Evolutionary conservation across 2,113 vertebrate genomes (phyloP).

Genomic region (Psilopsiagon aymara): DNA sequence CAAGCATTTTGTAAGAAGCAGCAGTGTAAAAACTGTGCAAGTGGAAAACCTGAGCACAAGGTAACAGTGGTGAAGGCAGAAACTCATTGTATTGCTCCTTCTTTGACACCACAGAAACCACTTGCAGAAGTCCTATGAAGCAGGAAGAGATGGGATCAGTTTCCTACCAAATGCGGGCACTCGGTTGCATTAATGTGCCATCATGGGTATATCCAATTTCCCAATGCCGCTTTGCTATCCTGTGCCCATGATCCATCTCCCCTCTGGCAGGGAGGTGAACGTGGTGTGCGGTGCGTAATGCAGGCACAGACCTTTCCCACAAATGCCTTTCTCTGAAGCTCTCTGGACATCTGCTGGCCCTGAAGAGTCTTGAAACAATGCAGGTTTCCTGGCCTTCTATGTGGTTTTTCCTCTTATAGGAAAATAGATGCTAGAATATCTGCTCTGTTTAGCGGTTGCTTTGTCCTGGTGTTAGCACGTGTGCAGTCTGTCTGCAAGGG

Average conservation of each 20-base stretch:
- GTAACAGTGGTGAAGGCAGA: not conserved
- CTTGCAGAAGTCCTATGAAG: not conserved
- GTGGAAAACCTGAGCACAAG: not conserved
- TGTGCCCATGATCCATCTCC: not conserved
- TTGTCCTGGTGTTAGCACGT: not conserved
- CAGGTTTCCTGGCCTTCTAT: not conserved
- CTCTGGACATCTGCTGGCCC: conserved; percentile 33
- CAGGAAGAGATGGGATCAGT: not conserved
- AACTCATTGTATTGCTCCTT: not conserved
- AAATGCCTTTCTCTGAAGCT: not conserved
- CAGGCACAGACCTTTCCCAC: conserved; percentile 27
- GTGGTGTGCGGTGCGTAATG: accelerated
- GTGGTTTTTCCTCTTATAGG: conserved; percentile 48
- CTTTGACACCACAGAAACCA: not conserved
- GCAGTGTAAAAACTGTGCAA: not conserved
- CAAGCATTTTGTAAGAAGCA: not conserved
- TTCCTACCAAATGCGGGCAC: not conserved
- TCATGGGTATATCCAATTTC: accelerated
- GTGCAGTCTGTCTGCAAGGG: not conserved
- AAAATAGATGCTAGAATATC: conserved; percentile 21
- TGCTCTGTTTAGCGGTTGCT: not conserved
- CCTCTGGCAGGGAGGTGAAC: not conserved
- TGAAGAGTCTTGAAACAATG: conserved; percentile 42
- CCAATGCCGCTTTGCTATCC: not conserved
- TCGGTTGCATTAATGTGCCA: not conserved